phyloP scores from a whole-genome alignment of 2,888 invertebrate genomes.

The Asteroscopus sphinx region DNA sequence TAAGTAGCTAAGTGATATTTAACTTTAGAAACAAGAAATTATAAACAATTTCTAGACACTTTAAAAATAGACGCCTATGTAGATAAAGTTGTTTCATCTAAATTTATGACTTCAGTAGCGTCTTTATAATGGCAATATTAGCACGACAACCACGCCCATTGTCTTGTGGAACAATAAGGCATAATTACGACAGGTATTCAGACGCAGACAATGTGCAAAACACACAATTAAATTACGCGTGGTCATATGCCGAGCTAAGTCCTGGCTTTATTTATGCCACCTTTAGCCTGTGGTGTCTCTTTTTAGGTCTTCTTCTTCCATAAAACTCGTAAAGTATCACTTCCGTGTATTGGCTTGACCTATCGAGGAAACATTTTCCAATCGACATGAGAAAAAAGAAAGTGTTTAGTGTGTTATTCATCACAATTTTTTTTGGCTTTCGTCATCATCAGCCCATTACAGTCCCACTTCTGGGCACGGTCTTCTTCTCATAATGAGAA shows the following conservation, averaged over 20 bases:
- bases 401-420: neutral
- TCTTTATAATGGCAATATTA: slow-evolving; percentile 10
- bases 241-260: neutral
- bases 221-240: slow-evolving; percentile 7
- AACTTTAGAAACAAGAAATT: neutral
- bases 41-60: slow-evolving; percentile 5
- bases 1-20: slow-evolving; percentile 2
- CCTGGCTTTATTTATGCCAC: neutral
- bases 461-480: no score
- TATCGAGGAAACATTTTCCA: no score
- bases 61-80: slow-evolving; percentile 1
- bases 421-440: no score
- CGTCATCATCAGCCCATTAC: no score
- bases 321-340: no score
- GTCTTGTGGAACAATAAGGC: slow-evolving; percentile 7
- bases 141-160: neutral
- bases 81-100: slow-evolving; percentile 4
- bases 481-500: no score
- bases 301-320: no score
- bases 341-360: no score
- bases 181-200: slow-evolving; percentile 16
- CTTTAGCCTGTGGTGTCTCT: no score
- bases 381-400: no score
- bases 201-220: slow-evolving; percentile 4
- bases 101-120: slow-evolving; percentile 2